Base-by-base conservation (phyloP, 92 coral and sea anemone species). In the Isaurus tuberculatus region DNA sequence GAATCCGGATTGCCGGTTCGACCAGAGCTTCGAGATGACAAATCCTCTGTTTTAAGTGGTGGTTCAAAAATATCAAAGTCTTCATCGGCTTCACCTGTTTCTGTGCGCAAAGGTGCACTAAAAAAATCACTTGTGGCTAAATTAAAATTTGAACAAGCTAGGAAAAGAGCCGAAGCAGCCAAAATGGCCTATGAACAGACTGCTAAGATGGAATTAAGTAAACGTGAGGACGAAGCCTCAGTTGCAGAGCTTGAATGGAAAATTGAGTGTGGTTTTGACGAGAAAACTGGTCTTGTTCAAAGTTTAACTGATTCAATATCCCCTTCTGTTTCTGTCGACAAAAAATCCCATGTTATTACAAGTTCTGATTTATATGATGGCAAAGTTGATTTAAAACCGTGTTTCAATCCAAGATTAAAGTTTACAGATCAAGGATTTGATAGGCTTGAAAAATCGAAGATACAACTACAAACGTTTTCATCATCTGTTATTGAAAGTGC, bases 1-100 rank as follows among this genome's bases (percentile, higher is more conserved):
- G 60, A 51, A n/a, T 51, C 60, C 60, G 60, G 60, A 51, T 51
- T 51, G 60, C 60, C 60, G 60, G 60, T 51, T 51, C 60, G 60
- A 51, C 60, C 60, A 51, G 60, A 51, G 17, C 60, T n/a, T 13
- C 60, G 22, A n/a, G 60, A 51, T 4, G 60, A 51, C 11, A 51
- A 51, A 51, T 51, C 60, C 60, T 51, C 16, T 6, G 60, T 51
- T 51, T 51, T 51, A n/a, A 51, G 60, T 51, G 60, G 60, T 51
- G 60, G 60, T 11, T 51, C 60, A 51, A 51, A n/a, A n/a, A n/a
- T 51, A n/a, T 51, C 60, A 16, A 51, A 11, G 22, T 11, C 1
- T 13, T 51, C 60, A 6, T 51, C 60, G 22, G 60, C 22, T 51
- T 51, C 60, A 51, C 60, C 60, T 51, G 60, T 51, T n/a, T 51